phyloP scores from a whole-genome alignment of 2,113 vertebrate genomes.

The Oryzias javanicus region DNA sequence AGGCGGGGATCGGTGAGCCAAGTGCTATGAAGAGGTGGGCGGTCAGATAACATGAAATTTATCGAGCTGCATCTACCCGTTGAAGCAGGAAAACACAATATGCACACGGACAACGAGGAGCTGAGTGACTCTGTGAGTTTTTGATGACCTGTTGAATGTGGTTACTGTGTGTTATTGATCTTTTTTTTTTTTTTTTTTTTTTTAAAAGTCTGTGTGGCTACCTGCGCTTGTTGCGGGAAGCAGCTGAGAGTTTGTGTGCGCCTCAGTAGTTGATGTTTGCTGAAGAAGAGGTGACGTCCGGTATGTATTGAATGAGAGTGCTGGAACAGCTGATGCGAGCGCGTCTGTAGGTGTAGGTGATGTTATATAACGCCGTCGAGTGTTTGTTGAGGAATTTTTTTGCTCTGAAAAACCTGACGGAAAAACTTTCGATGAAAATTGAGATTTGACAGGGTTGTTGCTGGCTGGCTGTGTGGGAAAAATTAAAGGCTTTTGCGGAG shows the following conservation, averaged over 20 bases:
- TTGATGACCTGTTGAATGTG: constrained; percentile 60
- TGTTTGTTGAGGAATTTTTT: constrained; percentile 27
- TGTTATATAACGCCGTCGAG: constrained; percentile 51
- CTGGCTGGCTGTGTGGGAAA: constrained; percentile 7
- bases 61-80: constrained; percentile 70
- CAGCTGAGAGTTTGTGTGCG: constrained; percentile 18
- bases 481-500: constrained; percentile 9
- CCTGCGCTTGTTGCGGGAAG: constrained; percentile 11
- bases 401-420: too few relatives aligned
- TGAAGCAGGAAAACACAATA: constrained; percentile 76
- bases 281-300: constrained; percentile 36
- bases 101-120: constrained; percentile 76
- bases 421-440: too few relatives aligned
- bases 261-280: constrained; percentile 28
- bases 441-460: constrained; percentile 9
- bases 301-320: constrained; percentile 28
- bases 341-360: constrained; percentile 49
- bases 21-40: constrained; percentile 77
- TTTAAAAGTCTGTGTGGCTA: neutral
- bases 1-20: constrained; percentile 72
- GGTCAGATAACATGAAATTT: constrained; percentile 79
- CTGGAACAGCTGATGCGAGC: constrained; percentile 15
- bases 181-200: neutral
- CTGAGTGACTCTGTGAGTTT: constrained; percentile 73
- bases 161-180: constrained; percentile 19